A percentile compares a stretch with the other conserved stretches of the same genome.
Conservation (phyloP, 2,888 invertebrate genomes). For the Ectemnius lituratus region DNA sequence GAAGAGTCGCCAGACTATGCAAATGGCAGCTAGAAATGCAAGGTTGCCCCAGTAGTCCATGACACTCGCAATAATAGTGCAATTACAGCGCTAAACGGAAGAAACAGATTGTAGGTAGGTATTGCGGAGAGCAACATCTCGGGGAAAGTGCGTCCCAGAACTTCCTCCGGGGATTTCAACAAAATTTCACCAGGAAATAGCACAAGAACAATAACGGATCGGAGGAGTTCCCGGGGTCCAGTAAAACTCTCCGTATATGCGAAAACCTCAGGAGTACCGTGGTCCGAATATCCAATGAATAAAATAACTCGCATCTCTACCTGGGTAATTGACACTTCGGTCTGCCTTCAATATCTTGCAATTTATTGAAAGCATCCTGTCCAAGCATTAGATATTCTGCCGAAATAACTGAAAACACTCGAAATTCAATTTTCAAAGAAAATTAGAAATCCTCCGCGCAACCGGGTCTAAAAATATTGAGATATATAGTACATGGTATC, state of each 20-base stretch:
- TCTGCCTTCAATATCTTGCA: conserved; percentile 1
- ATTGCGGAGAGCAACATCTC: conserved; percentile 35
- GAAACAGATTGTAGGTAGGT: conserved; percentile 62
- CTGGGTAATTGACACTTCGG: conserved; percentile 13
- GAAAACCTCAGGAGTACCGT: conserved; percentile 1
- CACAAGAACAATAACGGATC: conserved; percentile 51
- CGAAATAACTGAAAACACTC: no score
- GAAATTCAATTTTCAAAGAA: no score
- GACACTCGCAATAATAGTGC: conserved; percentile 57
- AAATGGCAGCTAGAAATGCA: conserved; percentile 47
- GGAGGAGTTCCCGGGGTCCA: conserved; percentile 35
- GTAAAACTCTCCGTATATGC: conserved; percentile 29
- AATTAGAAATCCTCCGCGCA: not conserved
- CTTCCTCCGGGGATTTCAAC: conserved; percentile 32
- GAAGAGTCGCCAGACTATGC: conserved; percentile 40
- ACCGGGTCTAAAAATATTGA: not conserved
- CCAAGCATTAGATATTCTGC: no score
- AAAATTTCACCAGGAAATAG: conserved; percentile 49
- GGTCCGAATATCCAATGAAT: conserved; percentile 33
- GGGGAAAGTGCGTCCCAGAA: conserved; percentile 39
- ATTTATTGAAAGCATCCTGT: not conserved
- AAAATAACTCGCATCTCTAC: conserved; percentile 32
- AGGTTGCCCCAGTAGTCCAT: conserved; percentile 19
- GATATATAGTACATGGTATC: no score
- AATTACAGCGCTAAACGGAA: conserved; percentile 60